A percentile compares a stretch with the other conserved stretches of the same genome.
These are phyloP conservation scores for Bradypodion ventrale DNA, from an alignment of 2,797 vertebrate species.

Conservation along the genomic window DNA sequence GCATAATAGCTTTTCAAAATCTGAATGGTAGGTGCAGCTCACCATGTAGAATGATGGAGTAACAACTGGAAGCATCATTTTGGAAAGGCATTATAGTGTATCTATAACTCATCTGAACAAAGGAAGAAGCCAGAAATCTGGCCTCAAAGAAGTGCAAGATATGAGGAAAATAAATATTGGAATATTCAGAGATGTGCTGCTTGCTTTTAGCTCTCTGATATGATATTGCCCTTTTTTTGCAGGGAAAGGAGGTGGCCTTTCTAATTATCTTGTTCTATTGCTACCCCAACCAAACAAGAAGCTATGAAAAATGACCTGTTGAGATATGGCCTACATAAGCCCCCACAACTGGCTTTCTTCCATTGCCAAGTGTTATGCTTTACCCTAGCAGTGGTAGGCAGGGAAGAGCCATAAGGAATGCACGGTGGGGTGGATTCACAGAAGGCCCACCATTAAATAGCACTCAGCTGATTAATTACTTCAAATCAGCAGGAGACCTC, in stretches of 20 bases:
- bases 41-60: neutral
- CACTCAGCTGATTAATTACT: neutral
- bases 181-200: neutral
- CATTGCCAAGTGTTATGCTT: neutral
- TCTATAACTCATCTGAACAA: neutral
- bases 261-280: neutral
- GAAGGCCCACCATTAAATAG: neutral
- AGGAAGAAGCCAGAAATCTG: neutral
- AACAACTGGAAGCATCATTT: neutral
- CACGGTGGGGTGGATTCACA: conserved; percentile 4
- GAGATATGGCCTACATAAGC: neutral
- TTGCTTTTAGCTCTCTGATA: neutral
- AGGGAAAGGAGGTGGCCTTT: neutral
- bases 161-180: neutral
- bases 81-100: neutral
- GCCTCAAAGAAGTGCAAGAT: neutral
- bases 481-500: conserved; percentile 15
- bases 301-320: neutral
- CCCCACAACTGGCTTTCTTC: neutral
- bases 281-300: neutral
- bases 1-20: neutral
- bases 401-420: conserved; percentile 12
- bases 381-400: neutral
- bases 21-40: neutral
- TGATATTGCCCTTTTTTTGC: neutral